These are phyloP conservation scores for Lasioglossum baleicum DNA, from an alignment of 1,140 invertebrate genomes.

Conservation along the genomic window DNA sequence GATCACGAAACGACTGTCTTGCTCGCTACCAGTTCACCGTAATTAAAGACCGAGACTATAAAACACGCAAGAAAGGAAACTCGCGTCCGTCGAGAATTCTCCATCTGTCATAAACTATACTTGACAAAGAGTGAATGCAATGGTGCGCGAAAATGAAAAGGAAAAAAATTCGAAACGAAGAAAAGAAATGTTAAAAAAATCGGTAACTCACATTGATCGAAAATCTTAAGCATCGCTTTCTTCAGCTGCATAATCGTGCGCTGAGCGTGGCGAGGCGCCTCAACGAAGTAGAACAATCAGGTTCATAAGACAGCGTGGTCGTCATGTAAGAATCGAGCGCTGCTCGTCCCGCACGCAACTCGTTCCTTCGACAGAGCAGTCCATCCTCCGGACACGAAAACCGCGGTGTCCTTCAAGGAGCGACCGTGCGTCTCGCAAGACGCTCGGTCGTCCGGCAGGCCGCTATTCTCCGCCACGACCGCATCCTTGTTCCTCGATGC, in stretches of 20 bases:
- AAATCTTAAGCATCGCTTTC: conserved; percentile 76
- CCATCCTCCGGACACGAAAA: conserved; percentile 43
- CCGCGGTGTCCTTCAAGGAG: conserved; percentile 50
- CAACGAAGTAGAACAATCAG: conserved; percentile 38
- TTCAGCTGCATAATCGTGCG: conserved; percentile 74
- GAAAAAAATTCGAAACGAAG: no score
- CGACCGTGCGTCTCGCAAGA: conserved; percentile 46
- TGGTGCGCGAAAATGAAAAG: no score
- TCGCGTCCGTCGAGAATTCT: no score
- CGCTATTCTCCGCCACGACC: conserved; percentile 49
- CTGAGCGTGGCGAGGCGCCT: conserved; percentile 48
- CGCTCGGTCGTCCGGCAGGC: conserved; percentile 41
- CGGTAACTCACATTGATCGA: conserved; percentile 73
- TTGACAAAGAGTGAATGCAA: no score
- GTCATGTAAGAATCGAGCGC: conserved; percentile 36
- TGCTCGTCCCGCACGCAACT: conserved; percentile 38
- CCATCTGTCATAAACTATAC: no score
- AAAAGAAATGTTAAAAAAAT: no score
- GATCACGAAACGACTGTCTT: no score
- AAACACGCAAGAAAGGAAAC: no score
- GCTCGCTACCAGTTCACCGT: no score
- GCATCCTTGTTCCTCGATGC: conserved; percentile 26
- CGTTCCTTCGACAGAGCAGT: conserved; percentile 42
- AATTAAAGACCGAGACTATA: no score
- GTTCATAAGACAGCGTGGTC: conserved; percentile 49